These are phyloP conservation scores for Dipodomys ordii DNA, from an alignment of 2,113 vertebrate species.

Conservation along the genomic window DNA sequence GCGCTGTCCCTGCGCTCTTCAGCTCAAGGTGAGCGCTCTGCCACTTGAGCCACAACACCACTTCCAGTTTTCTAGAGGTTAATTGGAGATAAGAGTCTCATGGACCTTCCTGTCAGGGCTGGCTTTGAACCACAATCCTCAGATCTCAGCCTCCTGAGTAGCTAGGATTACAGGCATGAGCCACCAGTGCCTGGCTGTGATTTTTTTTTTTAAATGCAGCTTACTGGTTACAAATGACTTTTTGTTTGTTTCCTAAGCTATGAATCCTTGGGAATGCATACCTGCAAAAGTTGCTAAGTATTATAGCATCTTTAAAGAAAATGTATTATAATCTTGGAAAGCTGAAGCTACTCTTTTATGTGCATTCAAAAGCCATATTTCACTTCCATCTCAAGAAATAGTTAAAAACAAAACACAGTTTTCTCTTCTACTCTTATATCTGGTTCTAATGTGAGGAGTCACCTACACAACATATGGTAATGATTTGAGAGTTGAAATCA, in stretches of 20 bases:
- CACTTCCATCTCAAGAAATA: slow-evolving; percentile 36
- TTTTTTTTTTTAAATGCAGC: neutral
- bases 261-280: neutral
- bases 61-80: no score
- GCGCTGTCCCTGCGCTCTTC: no score
- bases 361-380: slow-evolving; percentile 19
- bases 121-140: no score
- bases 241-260: neutral
- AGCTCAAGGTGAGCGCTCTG: no score
- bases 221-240: neutral
- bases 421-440: slow-evolving; percentile 32
- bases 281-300: slow-evolving; percentile 3
- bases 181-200: no score
- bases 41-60: no score
- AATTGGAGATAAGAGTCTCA: no score
- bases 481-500: slow-evolving; percentile 64
- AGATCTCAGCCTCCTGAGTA: no score
- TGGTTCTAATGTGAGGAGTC: slow-evolving; percentile 50
- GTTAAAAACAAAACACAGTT: slow-evolving; percentile 48
- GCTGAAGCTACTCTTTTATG: neutral
- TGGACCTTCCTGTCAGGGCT: no score
- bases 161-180: no score
- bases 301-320: neutral
- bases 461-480: slow-evolving; percentile 68
- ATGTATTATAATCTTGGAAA: neutral